Evolutionary conservation across 1,140 invertebrate species (phyloP).

Genomic region (Oryctes rhinoceros): DNA sequence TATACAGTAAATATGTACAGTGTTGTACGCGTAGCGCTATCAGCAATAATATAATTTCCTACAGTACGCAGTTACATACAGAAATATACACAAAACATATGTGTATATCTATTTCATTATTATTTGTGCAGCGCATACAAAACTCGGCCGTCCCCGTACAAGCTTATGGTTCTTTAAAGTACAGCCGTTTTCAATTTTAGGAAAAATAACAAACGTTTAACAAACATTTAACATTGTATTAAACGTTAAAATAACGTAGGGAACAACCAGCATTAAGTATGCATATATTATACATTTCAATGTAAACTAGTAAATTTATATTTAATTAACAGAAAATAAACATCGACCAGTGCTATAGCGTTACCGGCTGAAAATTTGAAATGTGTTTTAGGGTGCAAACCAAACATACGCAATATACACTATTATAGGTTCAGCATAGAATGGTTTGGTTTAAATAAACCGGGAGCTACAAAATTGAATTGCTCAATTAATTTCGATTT

Average conservation of each 20-base stretch:
- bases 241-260: slow-evolving; percentile 4
- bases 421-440: no score
- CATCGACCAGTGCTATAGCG: background rate
- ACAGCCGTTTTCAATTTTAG: background rate
- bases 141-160: background rate
- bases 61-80: no score
- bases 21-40: no score
- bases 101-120: background rate
- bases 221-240: background rate
- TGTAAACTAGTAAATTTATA: slow-evolving; percentile 7
- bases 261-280: background rate
- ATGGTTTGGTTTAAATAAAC: no score
- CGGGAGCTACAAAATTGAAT: no score
- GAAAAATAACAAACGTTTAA: slow-evolving; percentile 8
- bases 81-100: no score
- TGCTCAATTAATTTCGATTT: no score
- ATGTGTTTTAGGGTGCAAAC: background rate
- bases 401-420: no score
- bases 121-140: background rate
- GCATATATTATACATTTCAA: background rate
- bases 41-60: no score
- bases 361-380: background rate
- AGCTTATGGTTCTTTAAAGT: background rate
- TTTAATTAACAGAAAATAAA: slow-evolving; percentile 16
- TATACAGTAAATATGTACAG: no score